These are phyloP conservation scores for Cetonia aurata DNA, from an alignment of 2,888 invertebrate genomes.

Conservation along the genomic window DNA sequence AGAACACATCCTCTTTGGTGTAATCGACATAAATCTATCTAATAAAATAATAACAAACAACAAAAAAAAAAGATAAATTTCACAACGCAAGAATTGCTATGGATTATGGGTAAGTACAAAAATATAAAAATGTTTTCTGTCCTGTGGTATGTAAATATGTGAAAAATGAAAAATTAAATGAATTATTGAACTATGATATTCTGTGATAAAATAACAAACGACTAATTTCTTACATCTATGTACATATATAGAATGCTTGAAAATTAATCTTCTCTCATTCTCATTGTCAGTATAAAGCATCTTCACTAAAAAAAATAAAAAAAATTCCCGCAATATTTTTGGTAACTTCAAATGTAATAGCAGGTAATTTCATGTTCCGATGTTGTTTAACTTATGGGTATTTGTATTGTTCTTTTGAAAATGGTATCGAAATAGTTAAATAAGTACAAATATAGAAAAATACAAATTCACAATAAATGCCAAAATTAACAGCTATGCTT, in stretches of 20 bases:
- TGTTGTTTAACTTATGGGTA: too few relatives aligned
- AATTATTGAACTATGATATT: conserved; percentile 22
- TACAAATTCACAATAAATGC: too few relatives aligned
- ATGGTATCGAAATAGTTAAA: too few relatives aligned
- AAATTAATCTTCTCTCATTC: background rate
- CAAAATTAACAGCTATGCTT: too few relatives aligned
- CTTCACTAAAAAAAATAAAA: too few relatives aligned
- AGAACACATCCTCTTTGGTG: conserved; percentile 31
- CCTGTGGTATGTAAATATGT: conserved; percentile 11
- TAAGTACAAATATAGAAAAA: too few relatives aligned
- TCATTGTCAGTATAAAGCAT: too few relatives aligned
- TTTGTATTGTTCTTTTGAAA: too few relatives aligned
- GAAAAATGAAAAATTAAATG: background rate
- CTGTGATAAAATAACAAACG: conserved; percentile 32
- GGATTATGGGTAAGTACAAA: conserved; percentile 23
- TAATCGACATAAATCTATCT: background rate
- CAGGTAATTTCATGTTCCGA: too few relatives aligned
- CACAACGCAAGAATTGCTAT: conserved; percentile 18
- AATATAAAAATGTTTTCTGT: conserved; percentile 22
- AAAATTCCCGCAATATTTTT: too few relatives aligned
- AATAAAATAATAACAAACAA: too few relatives aligned
- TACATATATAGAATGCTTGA: conserved; percentile 26
- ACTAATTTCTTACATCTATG: conserved; percentile 6
- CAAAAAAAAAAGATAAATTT: conserved; percentile 11
- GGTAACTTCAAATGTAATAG: too few relatives aligned